phyloP scores from a whole-genome alignment of 1,140 invertebrate genomes.

The Lethrus apterus region DNA sequence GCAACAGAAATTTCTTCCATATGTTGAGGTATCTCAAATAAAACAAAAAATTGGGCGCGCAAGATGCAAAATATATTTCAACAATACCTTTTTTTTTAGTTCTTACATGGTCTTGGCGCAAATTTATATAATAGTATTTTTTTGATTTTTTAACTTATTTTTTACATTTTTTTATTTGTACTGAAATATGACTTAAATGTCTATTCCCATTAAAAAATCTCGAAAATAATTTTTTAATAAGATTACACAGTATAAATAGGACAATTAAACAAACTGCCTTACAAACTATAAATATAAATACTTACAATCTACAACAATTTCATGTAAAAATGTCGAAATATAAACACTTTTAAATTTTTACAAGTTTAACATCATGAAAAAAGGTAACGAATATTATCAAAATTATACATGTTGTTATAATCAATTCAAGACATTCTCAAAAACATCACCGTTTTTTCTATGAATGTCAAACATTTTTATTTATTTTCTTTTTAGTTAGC shows the following conservation, averaged over 20 bases:
- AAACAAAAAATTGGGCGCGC: conserved; percentile 6
- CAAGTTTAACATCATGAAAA: conserved; percentile 12
- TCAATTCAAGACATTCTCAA: background rate
- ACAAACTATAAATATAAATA: conserved; percentile 22
- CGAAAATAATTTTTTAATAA: conserved; percentile 19
- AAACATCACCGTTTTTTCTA: background rate
- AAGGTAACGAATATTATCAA: background rate
- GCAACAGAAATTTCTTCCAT: no score
- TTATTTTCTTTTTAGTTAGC: conserved; percentile 2
- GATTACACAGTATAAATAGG: conserved; percentile 21
- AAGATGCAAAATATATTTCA: conserved; percentile 19
- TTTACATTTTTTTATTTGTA: conserved; percentile 20
- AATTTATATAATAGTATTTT: conserved; percentile 12
- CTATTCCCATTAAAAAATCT: conserved; percentile 23
- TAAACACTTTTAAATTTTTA: conserved; percentile 17
- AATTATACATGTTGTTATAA: background rate
- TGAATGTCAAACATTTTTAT: conserved; percentile 2
- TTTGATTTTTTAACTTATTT: conserved; percentile 19
- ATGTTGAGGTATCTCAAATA: background rate
- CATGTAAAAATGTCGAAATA: conserved; percentile 19
- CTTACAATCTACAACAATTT: conserved; percentile 20
- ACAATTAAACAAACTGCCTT: conserved; percentile 17
- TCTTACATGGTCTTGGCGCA: conserved; percentile 19
- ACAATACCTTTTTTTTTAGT: conserved; percentile 7
- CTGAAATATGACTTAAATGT: conserved; percentile 22